Evolutionary conservation across 2,888 invertebrate genomes (phyloP).

Genomic region (Meteorus cinctellus): DNA sequence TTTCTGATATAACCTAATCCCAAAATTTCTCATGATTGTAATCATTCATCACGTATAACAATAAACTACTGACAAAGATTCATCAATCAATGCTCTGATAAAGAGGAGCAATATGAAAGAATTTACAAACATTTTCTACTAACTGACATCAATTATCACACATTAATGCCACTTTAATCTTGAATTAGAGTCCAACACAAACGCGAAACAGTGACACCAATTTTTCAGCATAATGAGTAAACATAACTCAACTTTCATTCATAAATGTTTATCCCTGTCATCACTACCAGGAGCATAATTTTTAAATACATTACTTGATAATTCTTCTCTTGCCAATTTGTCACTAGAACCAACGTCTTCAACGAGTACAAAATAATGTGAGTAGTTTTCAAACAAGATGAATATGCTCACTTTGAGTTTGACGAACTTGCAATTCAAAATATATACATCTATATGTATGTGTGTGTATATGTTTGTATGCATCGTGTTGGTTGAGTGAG

Average conservation of each 20-base stretch:
- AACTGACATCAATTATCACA: too few relatives aligned
- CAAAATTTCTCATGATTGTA: constrained; percentile 7
- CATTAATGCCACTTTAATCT: too few relatives aligned
- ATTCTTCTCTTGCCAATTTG: not conserved
- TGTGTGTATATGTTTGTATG: not conserved
- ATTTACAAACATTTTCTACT: not conserved
- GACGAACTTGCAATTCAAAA: not conserved
- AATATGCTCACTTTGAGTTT: not conserved
- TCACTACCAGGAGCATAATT: not conserved
- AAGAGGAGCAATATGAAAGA: not conserved
- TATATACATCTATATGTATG: not conserved
- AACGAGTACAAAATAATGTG: not conserved
- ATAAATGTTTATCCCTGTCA: too few relatives aligned
- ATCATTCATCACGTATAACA: not conserved
- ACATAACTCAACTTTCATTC: too few relatives aligned
- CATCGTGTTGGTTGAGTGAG: not conserved
- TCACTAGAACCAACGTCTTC: not conserved
- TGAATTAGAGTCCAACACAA: too few relatives aligned
- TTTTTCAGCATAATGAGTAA: too few relatives aligned
- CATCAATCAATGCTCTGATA: not conserved
- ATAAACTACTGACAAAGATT: not conserved
- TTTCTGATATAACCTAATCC: not conserved
- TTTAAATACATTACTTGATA: not conserved
- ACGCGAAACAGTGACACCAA: too few relatives aligned
- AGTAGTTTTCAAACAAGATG: not conserved